Evolutionary conservation across 92 coral and sea anemone species (phyloP), one percentile per base, ranked within the genome.

Genomic region (Heliopora coerulea): DNA sequence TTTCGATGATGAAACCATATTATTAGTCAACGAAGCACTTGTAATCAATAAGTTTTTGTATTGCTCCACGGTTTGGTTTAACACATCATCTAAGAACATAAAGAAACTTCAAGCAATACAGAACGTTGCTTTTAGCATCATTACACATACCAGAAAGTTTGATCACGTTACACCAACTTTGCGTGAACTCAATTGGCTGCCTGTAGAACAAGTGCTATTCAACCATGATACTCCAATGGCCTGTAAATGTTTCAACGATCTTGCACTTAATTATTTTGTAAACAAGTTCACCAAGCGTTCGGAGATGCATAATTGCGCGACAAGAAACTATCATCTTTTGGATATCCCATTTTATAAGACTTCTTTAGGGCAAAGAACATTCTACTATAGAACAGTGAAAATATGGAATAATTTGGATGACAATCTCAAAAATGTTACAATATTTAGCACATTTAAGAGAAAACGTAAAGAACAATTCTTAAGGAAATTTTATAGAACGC

Each of bases 61-160:
- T 49, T 79, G 68, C 68, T 79, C 83, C 21, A 33, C 68, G 19
- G 78, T 79, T 12, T 79, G 83, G 83, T 59, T 70, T 44, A 79
- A 73, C 31, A 28, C 69, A 1, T 37, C 80, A 8, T 39, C 52
- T 12, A n/a, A n/a, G n/a, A 72, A 72, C 30, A 28, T 80, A 27
- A 60, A 80, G 33, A 80, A 74, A 74, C 56, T 81, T 30, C 49
- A 66, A 62, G 21, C 72, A 10, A 49, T 62, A n/a, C 81, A 76
- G 59, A 69, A 80, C 49, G 70, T 69, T 32, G 72, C 78, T 10
- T 56, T 68, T 34, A 59, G 59, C 29, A 77, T 77, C 8, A 59
- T 77, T 30, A 62, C 74, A 41, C 33, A 60, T 32, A 42, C 80
- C 6, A 56, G 80, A 60, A 80, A 74, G 73, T 81, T 42, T 42